Evolutionary conservation across 2,113 vertebrate genomes (phyloP), one percentile per base, ranked within the genome.

Genomic region (Gasterosteus aculeatus): DNA sequence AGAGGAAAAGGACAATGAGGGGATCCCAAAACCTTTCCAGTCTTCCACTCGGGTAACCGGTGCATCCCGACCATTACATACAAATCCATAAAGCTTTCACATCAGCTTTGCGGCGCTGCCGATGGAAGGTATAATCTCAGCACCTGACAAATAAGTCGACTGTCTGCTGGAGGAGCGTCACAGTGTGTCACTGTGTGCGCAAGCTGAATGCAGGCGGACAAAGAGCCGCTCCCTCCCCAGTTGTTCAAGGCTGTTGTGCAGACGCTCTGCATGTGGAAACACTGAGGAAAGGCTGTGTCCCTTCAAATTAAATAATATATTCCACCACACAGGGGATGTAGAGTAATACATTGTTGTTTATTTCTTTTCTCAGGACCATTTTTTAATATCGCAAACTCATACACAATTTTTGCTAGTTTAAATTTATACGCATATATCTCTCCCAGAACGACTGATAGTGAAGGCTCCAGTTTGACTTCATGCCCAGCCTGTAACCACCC

Each of bases 341-440:
- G 70, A 72, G 79, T 81, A 69, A 87, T 84, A 84, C 81, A 83
- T 81, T 86, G 80, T 85, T 83, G 81, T 88, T 80, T 63, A 63
- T 68, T 41, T 62, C 54, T 58, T 76, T 19, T 67, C 75, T 1
- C 31, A 70, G 75, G 78, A 74, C 22, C 64, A 26, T 15, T 76
- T 51, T 87, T 78, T 83, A 75, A 84, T 88, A 89, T 85, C 64
- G 62, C 35, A 58, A 80, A 47, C 47, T 22, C 15, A 75, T 64
- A 31, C 38, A 59, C 49, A 51, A 53, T 83, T 73, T 83, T 73
- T 46, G 63, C 11, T 47, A 5, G 31, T 63, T 42, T 51, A 11
- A 79, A 82, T 75, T 69, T 35, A 35, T 5, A 35, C 33, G 33
- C 3, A 35, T 3, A 5, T 35, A 35, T 35, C 33, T 35, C 33